Conservation (phyloP, 2,113 vertebrate species). For the Microcebus lehilahytsara region DNA sequence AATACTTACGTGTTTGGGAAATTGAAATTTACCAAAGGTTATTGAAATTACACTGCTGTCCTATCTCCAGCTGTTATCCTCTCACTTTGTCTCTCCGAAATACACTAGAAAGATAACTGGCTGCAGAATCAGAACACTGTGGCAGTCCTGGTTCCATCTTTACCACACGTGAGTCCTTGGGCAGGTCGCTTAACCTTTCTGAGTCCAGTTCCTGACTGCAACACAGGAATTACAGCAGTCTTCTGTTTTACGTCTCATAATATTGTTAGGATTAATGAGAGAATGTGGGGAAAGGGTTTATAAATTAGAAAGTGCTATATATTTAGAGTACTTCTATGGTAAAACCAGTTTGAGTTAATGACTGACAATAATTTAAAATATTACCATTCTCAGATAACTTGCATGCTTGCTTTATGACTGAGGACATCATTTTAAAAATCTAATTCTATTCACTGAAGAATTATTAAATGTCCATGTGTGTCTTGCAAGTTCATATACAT, state of each 20-base stretch:
- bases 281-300: background rate
- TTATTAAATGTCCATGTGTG: background rate
- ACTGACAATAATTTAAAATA: background rate
- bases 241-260: background rate
- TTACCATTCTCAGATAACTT: background rate
- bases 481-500: background rate
- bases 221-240: background rate
- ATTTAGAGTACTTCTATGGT: background rate
- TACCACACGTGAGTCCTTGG: background rate
- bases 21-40: background rate
- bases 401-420: background rate
- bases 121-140: background rate
- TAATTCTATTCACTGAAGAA: background rate
- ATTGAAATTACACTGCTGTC: background rate
- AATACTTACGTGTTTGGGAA: background rate
- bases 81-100: background rate
- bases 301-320: background rate
- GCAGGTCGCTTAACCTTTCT: background rate
- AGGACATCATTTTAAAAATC: background rate
- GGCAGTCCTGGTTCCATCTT: too few species aligned
- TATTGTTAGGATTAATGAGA: background rate
- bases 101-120: background rate
- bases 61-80: background rate
- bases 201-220: background rate
- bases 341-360: background rate